Evolutionary conservation across 2,888 invertebrate genomes (phyloP).

Genomic region (Scelioninae gen. 2): DNA sequence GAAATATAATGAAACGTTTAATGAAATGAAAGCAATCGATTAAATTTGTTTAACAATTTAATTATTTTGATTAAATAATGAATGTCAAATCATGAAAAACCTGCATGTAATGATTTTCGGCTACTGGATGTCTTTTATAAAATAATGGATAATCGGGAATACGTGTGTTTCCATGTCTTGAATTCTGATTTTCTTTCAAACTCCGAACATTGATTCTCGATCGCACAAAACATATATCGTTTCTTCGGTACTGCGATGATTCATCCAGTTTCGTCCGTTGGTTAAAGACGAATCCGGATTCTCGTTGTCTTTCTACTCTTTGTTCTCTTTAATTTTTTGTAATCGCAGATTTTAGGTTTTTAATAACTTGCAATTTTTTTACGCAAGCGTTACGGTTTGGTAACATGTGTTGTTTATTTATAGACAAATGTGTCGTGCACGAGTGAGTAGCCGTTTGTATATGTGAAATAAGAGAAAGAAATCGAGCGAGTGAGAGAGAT

Average conservation of each 20-base stretch:
- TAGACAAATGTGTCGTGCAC: slow-evolving; percentile 43
- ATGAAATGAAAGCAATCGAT: too few species aligned
- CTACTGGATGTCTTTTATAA: slow-evolving; percentile 19
- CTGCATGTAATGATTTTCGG: slow-evolving; percentile 1
- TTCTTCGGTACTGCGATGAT: slow-evolving; percentile 21
- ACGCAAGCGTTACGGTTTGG: slow-evolving; percentile 41
- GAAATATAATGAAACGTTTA: too few species aligned
- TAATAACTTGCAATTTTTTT: slow-evolving; percentile 38
- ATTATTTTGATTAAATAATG: too few species aligned
- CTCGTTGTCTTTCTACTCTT: slow-evolving; percentile 30
- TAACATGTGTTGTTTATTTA: slow-evolving; percentile 49
- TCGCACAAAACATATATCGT: slow-evolving; percentile 44
- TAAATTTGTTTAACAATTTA: too few species aligned
- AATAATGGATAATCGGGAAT: slow-evolving; percentile 26
- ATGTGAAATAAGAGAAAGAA: slow-evolving; percentile 10
- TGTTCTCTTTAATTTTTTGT: slow-evolving; percentile 21
- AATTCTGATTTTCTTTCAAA: too few species aligned
- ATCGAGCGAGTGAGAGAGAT: slow-evolving; percentile 5
- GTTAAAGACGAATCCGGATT: slow-evolving; percentile 30
- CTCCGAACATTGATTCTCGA: slow-evolving; percentile 40
- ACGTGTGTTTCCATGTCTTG: slow-evolving; percentile 29
- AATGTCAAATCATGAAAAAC: too few species aligned
- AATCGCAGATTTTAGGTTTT: slow-evolving; percentile 31
- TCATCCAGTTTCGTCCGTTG: slow-evolving; percentile 31
- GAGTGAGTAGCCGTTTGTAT: slow-evolving; percentile 48